phyloP scores from a whole-genome alignment of 2,888 invertebrate genomes.

The Metallyticus violacea region DNA sequence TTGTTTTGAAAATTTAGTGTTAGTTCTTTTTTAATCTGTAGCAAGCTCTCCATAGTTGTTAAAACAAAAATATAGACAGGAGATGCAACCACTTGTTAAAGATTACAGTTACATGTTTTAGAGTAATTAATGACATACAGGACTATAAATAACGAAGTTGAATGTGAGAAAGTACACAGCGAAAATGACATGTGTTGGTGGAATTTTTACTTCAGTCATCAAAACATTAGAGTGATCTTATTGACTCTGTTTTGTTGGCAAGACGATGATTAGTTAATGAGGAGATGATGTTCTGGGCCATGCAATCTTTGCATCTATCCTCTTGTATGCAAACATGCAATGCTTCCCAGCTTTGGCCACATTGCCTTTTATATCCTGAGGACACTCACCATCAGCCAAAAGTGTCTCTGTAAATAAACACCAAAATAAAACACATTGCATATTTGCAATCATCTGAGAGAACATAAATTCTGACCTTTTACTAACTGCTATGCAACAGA shows the following conservation, averaged over 20 bases:
- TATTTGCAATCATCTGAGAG: too few relatives aligned
- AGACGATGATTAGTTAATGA: background rate
- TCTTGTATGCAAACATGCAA: slow-evolving; percentile 90
- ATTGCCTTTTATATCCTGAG: slow-evolving; percentile 77
- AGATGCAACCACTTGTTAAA: too few relatives aligned
- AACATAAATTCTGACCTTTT: too few relatives aligned
- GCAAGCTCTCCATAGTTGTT: background rate
- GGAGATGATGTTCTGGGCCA: slow-evolving; percentile 69
- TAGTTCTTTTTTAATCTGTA: too few relatives aligned
- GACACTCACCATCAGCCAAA: slow-evolving; percentile 84
- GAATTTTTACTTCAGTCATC: background rate
- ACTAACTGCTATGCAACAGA: too few relatives aligned
- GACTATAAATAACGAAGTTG: background rate
- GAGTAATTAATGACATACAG: background rate
- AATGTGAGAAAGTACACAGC: background rate
- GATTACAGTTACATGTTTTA: background rate
- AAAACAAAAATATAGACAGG: background rate
- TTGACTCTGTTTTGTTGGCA: too few relatives aligned
- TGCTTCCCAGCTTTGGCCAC: slow-evolving; percentile 61
- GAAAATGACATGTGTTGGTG: background rate
- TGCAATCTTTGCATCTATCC: slow-evolving; percentile 94
- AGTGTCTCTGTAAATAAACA: slow-evolving; percentile 71
- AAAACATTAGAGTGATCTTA: background rate
- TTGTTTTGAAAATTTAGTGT: background rate
- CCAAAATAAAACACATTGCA: too few relatives aligned